Percentiles rank a stretch among this genome's conserved stretches.
phyloP scores from a whole-genome alignment of 2,888 invertebrate genomes.

The Pachydiplax longipennis region DNA sequence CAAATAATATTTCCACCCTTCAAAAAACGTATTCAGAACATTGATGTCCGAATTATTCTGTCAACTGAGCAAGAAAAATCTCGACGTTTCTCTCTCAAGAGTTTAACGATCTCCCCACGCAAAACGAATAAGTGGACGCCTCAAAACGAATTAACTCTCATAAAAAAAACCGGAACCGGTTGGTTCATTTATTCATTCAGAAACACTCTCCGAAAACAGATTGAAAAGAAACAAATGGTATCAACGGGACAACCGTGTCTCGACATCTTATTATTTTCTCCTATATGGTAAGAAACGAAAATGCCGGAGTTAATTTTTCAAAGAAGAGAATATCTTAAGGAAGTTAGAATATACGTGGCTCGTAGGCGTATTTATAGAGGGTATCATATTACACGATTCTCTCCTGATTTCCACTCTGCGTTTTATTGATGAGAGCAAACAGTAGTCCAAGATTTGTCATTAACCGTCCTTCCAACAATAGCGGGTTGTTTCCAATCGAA shows the following conservation, averaged over 20 bases:
- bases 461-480: no score
- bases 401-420: no score
- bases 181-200: neutral
- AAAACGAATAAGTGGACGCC: neutral
- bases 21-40: neutral
- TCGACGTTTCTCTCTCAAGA: neutral
- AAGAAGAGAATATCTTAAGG: no score
- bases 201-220: neutral
- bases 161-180: neutral
- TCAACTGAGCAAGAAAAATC: neutral
- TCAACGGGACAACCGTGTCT: neutral
- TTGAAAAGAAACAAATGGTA: neutral
- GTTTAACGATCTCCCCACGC: neutral
- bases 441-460: no score
- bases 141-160: neutral
- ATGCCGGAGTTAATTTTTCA: no score
- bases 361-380: no score
- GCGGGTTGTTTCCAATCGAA: no score
- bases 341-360: no score
- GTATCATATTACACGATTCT: no score
- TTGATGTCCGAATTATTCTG: neutral
- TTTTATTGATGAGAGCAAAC: no score
- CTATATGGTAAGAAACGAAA: neutral
- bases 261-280: neutral
- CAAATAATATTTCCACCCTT: neutral